Evolutionary conservation across 2,888 invertebrate species (phyloP), one percentile per base, ranked within the genome.

Genomic region (Pyrrhia umbra): DNA sequence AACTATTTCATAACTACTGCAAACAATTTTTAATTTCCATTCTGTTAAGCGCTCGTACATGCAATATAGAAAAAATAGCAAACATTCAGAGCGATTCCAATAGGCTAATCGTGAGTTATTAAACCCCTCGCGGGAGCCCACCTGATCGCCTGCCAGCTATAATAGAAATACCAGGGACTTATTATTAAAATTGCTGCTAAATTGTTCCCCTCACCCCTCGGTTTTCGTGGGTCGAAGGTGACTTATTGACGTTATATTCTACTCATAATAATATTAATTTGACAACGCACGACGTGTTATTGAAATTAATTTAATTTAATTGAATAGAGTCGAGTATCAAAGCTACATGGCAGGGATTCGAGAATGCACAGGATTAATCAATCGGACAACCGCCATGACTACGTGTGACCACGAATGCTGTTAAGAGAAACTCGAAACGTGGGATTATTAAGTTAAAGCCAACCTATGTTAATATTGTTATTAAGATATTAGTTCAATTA

Each of bases 131-230:
- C 88, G 85, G 69, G 83, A 87, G 80, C 91, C 93, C 92, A 94
- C 94, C 95, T 94, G 95, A 95, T 94, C 91, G 93, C 90, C 91
- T 88, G 90, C 89, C 89, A 83, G 92, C 91, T 92, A 93, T 95
- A 95, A 95, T 95, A 95, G 95, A 94, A 95, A 95, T 95, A 90
- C 95, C 95, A 84, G 88, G 90, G 93, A 92, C 94, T 95, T 95
- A 95, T 95, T 95, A 95, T 95, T 95, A 95, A 95, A 95, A 95
- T 95, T 95, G 94, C 95, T 95, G 93, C 91, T 93, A 93, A 93
- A 94, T 94, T 93, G 93, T 86, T 93, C 93, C 90, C 92, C 90
- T 86, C 91, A 78, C 90, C 93, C 93, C 93, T 92, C 87, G 88
- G 88, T 88, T 90, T 92, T 93, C 88, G 90, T 87, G 81, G 88